phyloP scores from a whole-genome alignment of 2,113 vertebrate genomes.

The Lonchura striata region DNA sequence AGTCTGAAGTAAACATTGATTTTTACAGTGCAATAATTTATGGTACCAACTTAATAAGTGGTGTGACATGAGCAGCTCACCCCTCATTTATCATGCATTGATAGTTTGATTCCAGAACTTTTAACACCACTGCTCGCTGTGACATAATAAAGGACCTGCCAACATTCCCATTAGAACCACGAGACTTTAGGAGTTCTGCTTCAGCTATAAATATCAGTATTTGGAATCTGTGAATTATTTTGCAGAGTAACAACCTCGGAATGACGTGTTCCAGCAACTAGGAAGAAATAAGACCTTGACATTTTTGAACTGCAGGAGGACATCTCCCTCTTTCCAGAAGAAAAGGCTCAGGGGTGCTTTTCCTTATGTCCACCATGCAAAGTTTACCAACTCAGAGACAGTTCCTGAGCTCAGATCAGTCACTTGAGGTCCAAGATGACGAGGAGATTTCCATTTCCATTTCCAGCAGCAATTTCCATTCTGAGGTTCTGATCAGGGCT shows the following conservation, averaged over 20 bases:
- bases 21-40: slow-evolving; percentile 22
- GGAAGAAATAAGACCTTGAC: not conserved
- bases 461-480: not conserved
- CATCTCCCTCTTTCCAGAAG: not conserved
- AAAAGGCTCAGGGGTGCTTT: not conserved
- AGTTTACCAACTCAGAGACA: not conserved
- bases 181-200: not conserved
- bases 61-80: not conserved
- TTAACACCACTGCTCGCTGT: not conserved
- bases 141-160: slow-evolving; percentile 45
- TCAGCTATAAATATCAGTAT: not conserved
- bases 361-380: not conserved
- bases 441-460: no score
- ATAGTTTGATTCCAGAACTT: slow-evolving; percentile 31
- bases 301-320: not conserved
- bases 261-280: not conserved
- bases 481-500: not conserved
- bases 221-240: not conserved
- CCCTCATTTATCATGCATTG: slow-evolving; percentile 8
- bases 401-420: not conserved
- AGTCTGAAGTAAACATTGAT: not conserved
- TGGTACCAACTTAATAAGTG: slow-evolving; percentile 8
- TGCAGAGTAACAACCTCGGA: not conserved
- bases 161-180: not conserved
- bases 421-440: not conserved